These are phyloP conservation scores for Aurelia coerulea DNA, from an alignment of 30 jellyfish, hydroid and myxozoan genomes.

Conservation along the genomic window DNA sequence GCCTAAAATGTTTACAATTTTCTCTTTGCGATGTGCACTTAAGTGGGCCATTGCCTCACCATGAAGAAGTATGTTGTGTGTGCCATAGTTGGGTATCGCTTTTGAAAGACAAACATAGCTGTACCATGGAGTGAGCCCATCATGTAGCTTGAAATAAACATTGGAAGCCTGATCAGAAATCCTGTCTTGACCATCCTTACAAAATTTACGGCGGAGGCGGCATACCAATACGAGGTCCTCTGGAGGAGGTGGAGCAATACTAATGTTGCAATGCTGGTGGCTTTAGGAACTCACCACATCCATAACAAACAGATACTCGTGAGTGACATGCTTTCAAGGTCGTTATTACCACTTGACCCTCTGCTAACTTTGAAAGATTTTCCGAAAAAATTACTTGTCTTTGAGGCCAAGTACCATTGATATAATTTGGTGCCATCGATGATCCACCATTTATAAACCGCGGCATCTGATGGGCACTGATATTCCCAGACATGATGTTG, in stretches of 20 bases:
- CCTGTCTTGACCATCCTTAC: conserved; percentile 6
- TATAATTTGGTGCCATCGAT: conserved; percentile 3
- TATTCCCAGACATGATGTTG: not conserved
- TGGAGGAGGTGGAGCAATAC: conserved; percentile 7
- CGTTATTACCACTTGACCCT: not conserved
- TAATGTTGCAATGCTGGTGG: too few species aligned
- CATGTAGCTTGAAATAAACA: not conserved
- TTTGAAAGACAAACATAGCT: not conserved
- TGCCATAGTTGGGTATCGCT: conserved; percentile 1
- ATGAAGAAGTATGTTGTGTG: conserved; percentile 1
- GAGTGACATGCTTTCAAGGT: conserved; percentile 5
- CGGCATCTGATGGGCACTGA: conserved; percentile 6
- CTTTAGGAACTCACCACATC: not conserved
- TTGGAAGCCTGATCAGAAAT: not conserved
- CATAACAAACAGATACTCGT: conserved; percentile 1
- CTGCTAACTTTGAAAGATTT: not conserved
- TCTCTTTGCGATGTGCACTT: not conserved
- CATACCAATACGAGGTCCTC: conserved; percentile 6
- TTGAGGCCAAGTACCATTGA: not conserved
- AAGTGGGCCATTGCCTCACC: conserved; percentile 1
- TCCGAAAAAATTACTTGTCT: not conserved
- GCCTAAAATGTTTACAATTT: not conserved
- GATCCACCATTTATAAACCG: conserved; percentile 1
- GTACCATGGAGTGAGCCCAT: conserved; percentile 1
- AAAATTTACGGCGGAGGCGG: conserved; percentile 1